Percentiles rank a stretch among this genome's conserved stretches.
These are phyloP conservation scores for Numida meleagris DNA, from an alignment of 2,113 vertebrate species.

Conservation along the genomic window DNA sequence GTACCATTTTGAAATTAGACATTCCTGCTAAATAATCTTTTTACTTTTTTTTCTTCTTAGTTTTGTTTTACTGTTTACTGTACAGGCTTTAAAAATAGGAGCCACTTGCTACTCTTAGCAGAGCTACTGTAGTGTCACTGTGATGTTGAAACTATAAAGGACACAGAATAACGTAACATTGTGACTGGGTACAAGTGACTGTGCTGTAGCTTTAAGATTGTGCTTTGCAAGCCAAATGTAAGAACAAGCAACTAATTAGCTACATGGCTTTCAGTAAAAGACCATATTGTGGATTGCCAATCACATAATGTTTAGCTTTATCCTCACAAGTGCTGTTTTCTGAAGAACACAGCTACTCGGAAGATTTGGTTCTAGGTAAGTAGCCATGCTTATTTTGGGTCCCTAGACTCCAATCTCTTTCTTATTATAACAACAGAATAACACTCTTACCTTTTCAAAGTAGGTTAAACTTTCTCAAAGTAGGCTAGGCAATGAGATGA, in stretches of 20 bases:
- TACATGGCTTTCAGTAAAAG: not conserved
- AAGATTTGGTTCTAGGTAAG: not conserved
- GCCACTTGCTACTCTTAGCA: not conserved
- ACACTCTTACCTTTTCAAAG: not conserved
- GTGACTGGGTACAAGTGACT: not conserved
- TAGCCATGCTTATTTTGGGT: not conserved
- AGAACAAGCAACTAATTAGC: constrained; percentile 16
- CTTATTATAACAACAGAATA: not conserved
- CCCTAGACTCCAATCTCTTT: not conserved
- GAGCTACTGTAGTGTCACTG: not conserved
- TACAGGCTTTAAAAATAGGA: not conserved
- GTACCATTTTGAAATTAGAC: not conserved
- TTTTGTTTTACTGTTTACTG: not conserved
- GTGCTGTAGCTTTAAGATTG: not conserved
- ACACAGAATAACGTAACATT: not conserved
- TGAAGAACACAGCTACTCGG: not conserved
- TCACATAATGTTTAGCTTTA: accelerated
- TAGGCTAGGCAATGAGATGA: not conserved
- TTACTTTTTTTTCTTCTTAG: not conserved
- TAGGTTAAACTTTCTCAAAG: not conserved
- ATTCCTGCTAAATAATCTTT: not conserved
- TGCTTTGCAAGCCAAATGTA: constrained; percentile 15
- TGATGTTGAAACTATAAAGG: constrained; percentile 19
- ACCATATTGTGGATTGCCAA: not conserved
- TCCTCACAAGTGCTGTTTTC: not conserved